Evolutionary conservation across 2,888 invertebrate species (phyloP), one percentile per base, ranked within the genome.

Genomic region (Orgyia antiqua): DNA sequence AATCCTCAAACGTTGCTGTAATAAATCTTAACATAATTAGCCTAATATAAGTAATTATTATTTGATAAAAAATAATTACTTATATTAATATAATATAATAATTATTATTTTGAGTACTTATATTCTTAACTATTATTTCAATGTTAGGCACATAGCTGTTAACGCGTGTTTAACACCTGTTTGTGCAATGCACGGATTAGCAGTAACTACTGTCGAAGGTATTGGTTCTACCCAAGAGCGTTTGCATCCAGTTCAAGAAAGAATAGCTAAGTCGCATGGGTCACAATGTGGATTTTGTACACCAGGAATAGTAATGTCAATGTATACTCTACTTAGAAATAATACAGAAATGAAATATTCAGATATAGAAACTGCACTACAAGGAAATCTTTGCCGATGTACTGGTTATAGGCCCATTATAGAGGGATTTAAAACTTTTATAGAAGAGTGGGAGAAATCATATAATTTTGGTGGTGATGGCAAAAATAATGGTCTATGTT

Each of bases 241-340:
- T 37, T 82, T 96, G 11, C 96, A 97, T 72, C 94, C 96, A 0
- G 93, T 94, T 0, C 97, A 97, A 80, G 94, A 95, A 58, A 87
- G 95, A 45, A 89, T 97, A 43, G 96, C 96, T 0, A 94, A 94
- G 76, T 89, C 95, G 0, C 97, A 98, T 61, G 98, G 98, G 0
- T 95, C 97, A 0, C 98, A 98, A 71, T 98, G 97, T 66, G 97
- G 97, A 0, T 97, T 96, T 69, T 97, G 97, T 57, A 97, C 97
- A 0, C 97, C 97, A 0, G 98, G 98, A 13, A 96, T 98, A 40
- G 95, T 98, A 0, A 98, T 98, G 98, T 97, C 97, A 0, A 96
- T 98, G 96, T 98, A 97, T 60, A 88, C 96, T 0, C 80, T 98
- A 24, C 76, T 98, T 0, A 84, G 97, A 56, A 93, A 89, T 51